Base-by-base conservation (phyloP, 1,140 invertebrate species). In the Papilio xuthus region DNA sequence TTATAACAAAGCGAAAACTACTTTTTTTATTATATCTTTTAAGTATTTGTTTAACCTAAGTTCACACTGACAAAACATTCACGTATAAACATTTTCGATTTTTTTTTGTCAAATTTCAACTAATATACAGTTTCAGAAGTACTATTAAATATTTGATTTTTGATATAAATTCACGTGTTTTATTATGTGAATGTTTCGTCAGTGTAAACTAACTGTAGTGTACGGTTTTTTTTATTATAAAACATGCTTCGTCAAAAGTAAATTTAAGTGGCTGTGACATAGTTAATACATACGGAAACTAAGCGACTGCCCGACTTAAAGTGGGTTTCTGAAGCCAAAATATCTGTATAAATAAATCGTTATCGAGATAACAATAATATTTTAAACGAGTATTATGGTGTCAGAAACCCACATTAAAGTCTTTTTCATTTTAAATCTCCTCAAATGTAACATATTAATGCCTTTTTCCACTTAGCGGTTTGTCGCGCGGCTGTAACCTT, bases 211-310 rank as follows among this genome's bases (percentile, higher is more conserved):
- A 42, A 13, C 71, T 37, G 15, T 63, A 63, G 37, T 69, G 78
- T 75, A 80, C 81, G 80, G 84, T 85, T 81, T 82, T 81, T 82
- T 82, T 84, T 81, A 78, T 83, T 81, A 70, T 83, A 84, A 84
- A 80, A 80, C 81, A 85, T 83, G 85, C 84, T 85, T 88, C 81
- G 37, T 86, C 80, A 84, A 86, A 87, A 84, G 81, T 87, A 85
- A 78, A 83, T 86, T 88, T 88, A 86, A 88, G 85, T 88, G 90
- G 90, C 90, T 91, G 90, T 91, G 90, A 91, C 81, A 85, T 91
- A 91, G 88, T 85, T 89, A 89, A 90, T 89, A 87, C 81, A 84
- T 81, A 80, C 73, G 77, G 82, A 83, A 81, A 79, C 77, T 79
- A 77, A 79, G 80, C 80, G 73, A 78, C 79, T 85, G 85, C 84